Evolutionary conservation across 2,113 vertebrate genomes (phyloP), one percentile per base, ranked within the genome.

Genomic region (Oreocharis arfaki): DNA sequence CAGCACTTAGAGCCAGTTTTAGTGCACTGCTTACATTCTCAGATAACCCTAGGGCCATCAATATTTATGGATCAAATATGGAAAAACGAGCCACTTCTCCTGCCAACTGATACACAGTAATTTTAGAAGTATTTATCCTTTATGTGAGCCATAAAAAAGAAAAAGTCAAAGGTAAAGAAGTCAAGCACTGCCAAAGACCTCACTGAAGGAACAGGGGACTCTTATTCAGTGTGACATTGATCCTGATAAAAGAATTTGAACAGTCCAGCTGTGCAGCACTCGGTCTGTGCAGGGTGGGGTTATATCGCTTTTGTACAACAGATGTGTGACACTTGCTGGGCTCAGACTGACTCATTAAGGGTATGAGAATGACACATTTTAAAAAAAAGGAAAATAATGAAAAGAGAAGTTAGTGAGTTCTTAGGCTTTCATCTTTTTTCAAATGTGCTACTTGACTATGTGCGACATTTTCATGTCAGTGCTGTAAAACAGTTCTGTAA

Each of bases 341-440:
- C 37, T 56, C 26, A 94, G 83, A 96, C 18, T 89, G 93, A 91
- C 76, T 96, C 90, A 96, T 89, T 95, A 95, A 90, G 94, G 95
- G 52, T 79, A 94, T 64, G 23, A 92, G 93, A 73, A 91, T 94
- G 95, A 96, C 86, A 96, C 61, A 78, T 50, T 49, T 92, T 35
- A 82, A 91, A 93, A 89, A 89, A 73, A 87, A 80, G 85, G 69
- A 79, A 79, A 94, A 41, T 46, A 97, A 97, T 94, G 57, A 55
- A 93, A 90, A 75, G 50, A 74, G 26, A 87, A 42, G 76, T 80
- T 89, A 85, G 78, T 77, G 93, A 84, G n/a, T 94, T 96, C 95
- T 97, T 95, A 68, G 33, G 90, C 71, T 96, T 97, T 93, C 59
- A 84, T 93, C 91, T 83, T 61, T 76, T 93, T 75, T 73, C 85